Evolutionary conservation across 2,113 vertebrate species (phyloP).

Genomic region (Osmerus eperlanus): DNA sequence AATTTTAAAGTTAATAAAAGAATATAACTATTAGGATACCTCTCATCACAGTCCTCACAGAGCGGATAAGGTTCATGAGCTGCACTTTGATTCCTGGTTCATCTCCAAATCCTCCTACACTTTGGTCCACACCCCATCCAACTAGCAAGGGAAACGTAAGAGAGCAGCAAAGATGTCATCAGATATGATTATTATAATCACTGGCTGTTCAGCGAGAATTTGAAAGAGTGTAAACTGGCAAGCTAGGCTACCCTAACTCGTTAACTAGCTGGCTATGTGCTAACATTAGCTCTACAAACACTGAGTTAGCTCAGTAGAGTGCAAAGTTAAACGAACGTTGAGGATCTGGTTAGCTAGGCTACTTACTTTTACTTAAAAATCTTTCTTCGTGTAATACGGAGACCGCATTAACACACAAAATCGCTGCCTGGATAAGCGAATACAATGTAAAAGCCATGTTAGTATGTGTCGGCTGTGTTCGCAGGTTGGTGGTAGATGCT

Average conservation of each 20-base stretch:
- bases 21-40: slow-evolving; percentile 59
- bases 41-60: slow-evolving; percentile 93
- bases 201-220: neutral
- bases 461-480: neutral
- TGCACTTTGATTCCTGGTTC: slow-evolving; percentile 95
- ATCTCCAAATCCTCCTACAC: slow-evolving; percentile 93
- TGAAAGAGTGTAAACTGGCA: neutral
- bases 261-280: neutral
- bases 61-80: slow-evolving; percentile 88
- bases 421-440: slow-evolving; percentile 84
- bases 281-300: neutral
- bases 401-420: slow-evolving; percentile 86
- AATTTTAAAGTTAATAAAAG: no score
- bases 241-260: neutral
- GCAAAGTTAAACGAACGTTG: no score
- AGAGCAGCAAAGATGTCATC: neutral
- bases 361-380: slow-evolving; percentile 92
- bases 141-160: slow-evolving; percentile 69
- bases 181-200: neutral
- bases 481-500: neutral
- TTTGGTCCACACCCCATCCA: slow-evolving; percentile 91
- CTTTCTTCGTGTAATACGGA: slow-evolving; percentile 92
- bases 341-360: neutral
- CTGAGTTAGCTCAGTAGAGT: neutral
- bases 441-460: slow-evolving; percentile 91